These are phyloP conservation scores for Rhynchotus rufescens DNA, from an alignment of 2,797 vertebrate species.

Conservation along the genomic window DNA sequence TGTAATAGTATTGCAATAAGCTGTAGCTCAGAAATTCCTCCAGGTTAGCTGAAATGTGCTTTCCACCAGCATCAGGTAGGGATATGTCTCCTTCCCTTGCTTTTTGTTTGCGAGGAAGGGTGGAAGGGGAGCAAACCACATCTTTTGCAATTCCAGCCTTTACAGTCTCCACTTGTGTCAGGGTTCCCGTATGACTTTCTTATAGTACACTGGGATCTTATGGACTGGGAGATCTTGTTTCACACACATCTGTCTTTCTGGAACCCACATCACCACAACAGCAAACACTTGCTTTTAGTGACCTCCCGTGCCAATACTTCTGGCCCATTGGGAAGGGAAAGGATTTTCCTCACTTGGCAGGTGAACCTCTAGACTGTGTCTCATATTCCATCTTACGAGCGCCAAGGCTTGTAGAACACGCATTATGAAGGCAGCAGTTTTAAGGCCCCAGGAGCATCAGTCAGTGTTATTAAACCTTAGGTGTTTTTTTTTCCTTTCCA, in stretches of 20 bases:
- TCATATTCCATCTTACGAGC: conserved; percentile 23
- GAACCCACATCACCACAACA: neutral
- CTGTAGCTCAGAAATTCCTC: neutral
- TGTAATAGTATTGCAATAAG: neutral
- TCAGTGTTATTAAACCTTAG: neutral
- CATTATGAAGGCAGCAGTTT: neutral
- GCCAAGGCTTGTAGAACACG: neutral
- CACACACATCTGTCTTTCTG: conserved; percentile 56
- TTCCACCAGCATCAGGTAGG: neutral
- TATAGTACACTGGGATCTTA: neutral
- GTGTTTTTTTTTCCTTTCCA: neutral
- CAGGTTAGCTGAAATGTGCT: neutral
- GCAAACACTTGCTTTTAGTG: conserved; percentile 53
- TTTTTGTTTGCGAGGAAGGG: neutral
- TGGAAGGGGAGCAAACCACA: neutral
- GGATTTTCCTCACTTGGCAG: conserved; percentile 55
- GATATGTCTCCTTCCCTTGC: neutral
- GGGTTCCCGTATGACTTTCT: neutral
- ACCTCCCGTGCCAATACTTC: conserved; percentile 34
- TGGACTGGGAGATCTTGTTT: conserved; percentile 38
- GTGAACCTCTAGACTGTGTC: conserved; percentile 27
- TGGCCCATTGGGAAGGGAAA: conserved; percentile 13
- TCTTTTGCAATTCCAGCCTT: neutral
- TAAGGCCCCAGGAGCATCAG: neutral
- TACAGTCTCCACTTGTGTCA: neutral